Conservation (phyloP, 2,797 vertebrate genomes). For the Enteromius mattozi region DNA sequence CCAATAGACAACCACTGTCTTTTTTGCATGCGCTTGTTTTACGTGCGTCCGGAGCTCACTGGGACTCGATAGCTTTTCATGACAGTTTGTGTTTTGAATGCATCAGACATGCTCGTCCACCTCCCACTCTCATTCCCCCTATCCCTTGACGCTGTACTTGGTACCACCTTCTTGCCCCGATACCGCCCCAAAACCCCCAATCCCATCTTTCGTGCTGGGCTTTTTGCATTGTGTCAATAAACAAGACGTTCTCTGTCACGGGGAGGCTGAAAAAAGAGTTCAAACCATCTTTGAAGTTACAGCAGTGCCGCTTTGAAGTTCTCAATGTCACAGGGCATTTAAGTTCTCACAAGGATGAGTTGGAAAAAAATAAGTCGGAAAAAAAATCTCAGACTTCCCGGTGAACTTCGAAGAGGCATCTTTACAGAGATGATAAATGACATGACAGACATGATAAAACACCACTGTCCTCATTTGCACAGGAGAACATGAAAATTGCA, state of each 20-base stretch:
- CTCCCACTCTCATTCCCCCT: conserved; percentile 1
- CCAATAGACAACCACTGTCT: conserved; percentile 58
- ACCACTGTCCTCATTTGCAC: conserved; percentile 43
- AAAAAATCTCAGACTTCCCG: conserved; percentile 55
- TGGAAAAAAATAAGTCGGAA: conserved; percentile 47
- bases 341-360: conserved; percentile 65
- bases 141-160: not conserved
- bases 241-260: conserved; percentile 64
- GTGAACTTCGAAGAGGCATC: conserved; percentile 55
- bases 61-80: conserved; percentile 50
- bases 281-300: conserved; percentile 74
- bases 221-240: conserved; percentile 66
- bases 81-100: conserved; percentile 51
- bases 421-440: conserved; percentile 54
- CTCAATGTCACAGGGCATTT: conserved; percentile 75
- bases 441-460: conserved; percentile 44
- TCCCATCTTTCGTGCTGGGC: conserved; percentile 41
- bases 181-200: conserved; percentile 2
- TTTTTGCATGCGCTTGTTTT: conserved; percentile 55
- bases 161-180: conserved; percentile 33
- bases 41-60: conserved; percentile 52
- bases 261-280: conserved; percentile 67
- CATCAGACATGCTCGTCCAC: conserved; percentile 23
- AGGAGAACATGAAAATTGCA: conserved; percentile 32
- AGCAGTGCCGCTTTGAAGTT: conserved; percentile 71